These are phyloP conservation scores for Antechinus stuartii DNA, from an alignment of 2,113 vertebrate genomes.

Conservation along the genomic window DNA sequence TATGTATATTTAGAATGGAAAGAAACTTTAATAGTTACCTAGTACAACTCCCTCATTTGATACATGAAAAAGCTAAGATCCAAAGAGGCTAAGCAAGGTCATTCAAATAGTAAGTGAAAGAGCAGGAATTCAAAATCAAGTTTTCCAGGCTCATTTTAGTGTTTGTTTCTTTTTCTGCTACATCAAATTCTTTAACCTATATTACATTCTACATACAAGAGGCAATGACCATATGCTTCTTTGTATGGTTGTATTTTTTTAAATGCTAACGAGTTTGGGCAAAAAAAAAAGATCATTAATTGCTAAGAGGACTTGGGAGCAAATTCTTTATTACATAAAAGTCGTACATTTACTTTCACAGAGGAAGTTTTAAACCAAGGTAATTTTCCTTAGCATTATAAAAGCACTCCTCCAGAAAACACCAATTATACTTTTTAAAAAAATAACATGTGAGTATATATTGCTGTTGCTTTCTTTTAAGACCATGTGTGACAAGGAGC, in stretches of 20 bases:
- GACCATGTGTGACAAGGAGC: conserved; percentile 24
- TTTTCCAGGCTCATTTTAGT: not conserved
- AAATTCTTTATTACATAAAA: not conserved
- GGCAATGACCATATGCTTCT: not conserved
- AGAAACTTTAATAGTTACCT: not conserved
- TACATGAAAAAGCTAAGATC: not conserved
- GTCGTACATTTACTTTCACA: conserved; percentile 11
- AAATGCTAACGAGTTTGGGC: not conserved
- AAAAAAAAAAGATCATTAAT: not conserved
- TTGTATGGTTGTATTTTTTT: not conserved
- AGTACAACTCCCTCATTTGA: not conserved
- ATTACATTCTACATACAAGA: not conserved
- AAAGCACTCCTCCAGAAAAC: conserved; percentile 24
- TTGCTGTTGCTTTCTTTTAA: conserved; percentile 33
- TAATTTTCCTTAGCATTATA: conserved; percentile 39
- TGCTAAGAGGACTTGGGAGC: not conserved
- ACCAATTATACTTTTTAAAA: conserved; percentile 15
- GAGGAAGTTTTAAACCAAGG: conserved; percentile 18
- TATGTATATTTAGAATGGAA: not conserved
- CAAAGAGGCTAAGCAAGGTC: not conserved
- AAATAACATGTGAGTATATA: conserved; percentile 1
- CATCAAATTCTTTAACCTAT: not conserved
- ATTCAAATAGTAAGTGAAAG: not conserved
- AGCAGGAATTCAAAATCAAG: not conserved
- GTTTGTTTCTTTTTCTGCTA: not conserved